Percentiles rank a stretch among this genome's conserved stretches.
Evolutionary conservation across 2,113 vertebrate species (phyloP).

Genomic region (Setophaga kirtlandii): DNA sequence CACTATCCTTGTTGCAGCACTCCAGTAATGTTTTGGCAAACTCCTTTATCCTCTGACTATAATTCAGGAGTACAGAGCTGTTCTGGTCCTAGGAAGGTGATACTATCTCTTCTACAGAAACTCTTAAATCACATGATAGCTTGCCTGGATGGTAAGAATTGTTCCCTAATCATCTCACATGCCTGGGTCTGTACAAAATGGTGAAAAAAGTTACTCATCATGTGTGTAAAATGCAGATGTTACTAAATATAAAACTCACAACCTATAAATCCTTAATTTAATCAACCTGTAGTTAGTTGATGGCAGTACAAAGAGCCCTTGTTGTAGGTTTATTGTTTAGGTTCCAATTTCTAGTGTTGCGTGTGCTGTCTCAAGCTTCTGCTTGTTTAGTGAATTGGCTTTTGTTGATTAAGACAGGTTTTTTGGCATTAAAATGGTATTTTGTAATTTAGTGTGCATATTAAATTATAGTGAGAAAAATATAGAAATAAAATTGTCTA

Average conservation of each 20-base stretch:
- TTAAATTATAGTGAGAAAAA: not conserved
- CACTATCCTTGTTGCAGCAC: not conserved
- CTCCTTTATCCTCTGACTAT: not conserved
- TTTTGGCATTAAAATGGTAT: not conserved
- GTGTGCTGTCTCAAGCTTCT: not conserved
- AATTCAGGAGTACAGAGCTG: constrained; percentile 24
- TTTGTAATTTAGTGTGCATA: not conserved
- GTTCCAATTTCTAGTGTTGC: not conserved
- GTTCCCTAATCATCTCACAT: not conserved
- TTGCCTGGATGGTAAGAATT: not conserved
- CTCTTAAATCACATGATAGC: not conserved
- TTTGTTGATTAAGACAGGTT: not conserved
- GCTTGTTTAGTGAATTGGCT: not conserved
- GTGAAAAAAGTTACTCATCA: not conserved
- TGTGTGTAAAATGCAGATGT: not conserved
- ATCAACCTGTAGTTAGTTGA: not conserved
- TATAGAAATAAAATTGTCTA: not conserved
- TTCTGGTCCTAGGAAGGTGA: not conserved
- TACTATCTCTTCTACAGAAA: constrained; percentile 20
- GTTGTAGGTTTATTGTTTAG: not conserved
- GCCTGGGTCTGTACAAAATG: not conserved
- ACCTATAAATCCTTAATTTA: not conserved
- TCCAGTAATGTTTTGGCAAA: constrained; percentile 18
- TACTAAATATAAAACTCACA: not conserved
- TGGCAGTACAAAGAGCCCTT: not conserved